Percentiles rank a stretch among this genome's conserved stretches.
Conservation (phyloP, 2,888 invertebrate species). For the Labia minor region DNA sequence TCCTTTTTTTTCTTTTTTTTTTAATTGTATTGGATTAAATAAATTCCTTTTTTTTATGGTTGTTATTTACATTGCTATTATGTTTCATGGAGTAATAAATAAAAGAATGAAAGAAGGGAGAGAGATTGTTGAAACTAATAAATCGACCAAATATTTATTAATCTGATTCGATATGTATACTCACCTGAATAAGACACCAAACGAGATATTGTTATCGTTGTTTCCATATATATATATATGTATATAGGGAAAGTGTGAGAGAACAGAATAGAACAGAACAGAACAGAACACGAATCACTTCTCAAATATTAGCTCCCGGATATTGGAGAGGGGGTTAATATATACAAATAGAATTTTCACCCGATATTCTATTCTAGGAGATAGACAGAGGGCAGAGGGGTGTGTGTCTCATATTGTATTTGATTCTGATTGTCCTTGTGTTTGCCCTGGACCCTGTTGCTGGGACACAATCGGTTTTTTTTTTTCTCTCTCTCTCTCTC, state of each 20-base stretch:
- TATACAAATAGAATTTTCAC: constrained; percentile 1
- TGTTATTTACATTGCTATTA: too few relatives aligned
- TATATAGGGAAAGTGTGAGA: too few relatives aligned
- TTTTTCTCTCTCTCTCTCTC: background rate
- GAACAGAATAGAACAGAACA: too few relatives aligned
- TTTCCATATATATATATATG: too few relatives aligned
- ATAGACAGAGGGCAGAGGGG: background rate
- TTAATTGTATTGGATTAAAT: too few relatives aligned
- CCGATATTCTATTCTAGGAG: background rate
- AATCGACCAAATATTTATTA: constrained; percentile 1
- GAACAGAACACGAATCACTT: background rate
- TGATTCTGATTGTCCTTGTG: too few relatives aligned
- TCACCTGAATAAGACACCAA: background rate
- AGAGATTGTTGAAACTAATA: background rate
- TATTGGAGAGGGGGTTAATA: background rate
- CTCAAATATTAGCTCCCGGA: background rate
- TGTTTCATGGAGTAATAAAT: too few relatives aligned
- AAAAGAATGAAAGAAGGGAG: too few relatives aligned
- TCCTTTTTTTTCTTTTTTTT: too few relatives aligned
- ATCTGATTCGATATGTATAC: background rate
- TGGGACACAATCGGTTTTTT: background rate
- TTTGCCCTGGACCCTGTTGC: background rate
- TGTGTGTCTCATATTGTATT: too few relatives aligned
- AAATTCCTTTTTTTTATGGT: too few relatives aligned
- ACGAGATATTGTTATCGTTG: background rate